Conservation (phyloP, 1,140 invertebrate species). For the Megalopta genalis region DNA sequence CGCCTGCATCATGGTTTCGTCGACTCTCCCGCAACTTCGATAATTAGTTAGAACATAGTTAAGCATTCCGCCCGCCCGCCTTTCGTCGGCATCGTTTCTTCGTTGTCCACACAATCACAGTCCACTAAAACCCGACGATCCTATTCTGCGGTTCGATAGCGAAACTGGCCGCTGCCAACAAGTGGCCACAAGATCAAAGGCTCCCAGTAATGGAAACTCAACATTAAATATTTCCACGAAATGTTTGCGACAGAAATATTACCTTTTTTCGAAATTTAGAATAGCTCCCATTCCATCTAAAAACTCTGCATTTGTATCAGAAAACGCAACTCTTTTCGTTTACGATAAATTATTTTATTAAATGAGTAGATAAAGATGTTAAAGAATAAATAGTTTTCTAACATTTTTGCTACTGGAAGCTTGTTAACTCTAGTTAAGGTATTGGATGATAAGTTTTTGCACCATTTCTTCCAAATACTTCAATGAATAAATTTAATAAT, state of each 20-base stretch:
- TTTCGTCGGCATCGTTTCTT: slow-evolving; percentile 23
- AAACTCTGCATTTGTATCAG: too few species aligned
- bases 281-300: too few species aligned
- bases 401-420: too few species aligned
- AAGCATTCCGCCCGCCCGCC: slow-evolving; percentile 25
- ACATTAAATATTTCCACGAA: not conserved
- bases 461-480: too few species aligned
- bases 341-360: too few species aligned
- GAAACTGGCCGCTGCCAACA: not conserved
- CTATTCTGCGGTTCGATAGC: not conserved
- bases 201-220: not conserved
- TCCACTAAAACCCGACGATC: slow-evolving; percentile 10
- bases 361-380: too few species aligned
- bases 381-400: too few species aligned
- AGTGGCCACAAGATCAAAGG: not conserved
- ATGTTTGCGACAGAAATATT: not conserved
- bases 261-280: not conserved
- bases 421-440: too few species aligned
- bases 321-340: too few species aligned
- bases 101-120: slow-evolving; percentile 3
- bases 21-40: slow-evolving; percentile 43
- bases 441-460: too few species aligned
- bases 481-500: too few species aligned
- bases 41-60: slow-evolving; percentile 63
- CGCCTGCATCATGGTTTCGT: slow-evolving; percentile 56